A percentile compares a stretch with the other conserved stretches of the same genome.
phyloP scores from a whole-genome alignment of 2,797 vertebrate species.

The Erpetoichthys calabaricus region DNA sequence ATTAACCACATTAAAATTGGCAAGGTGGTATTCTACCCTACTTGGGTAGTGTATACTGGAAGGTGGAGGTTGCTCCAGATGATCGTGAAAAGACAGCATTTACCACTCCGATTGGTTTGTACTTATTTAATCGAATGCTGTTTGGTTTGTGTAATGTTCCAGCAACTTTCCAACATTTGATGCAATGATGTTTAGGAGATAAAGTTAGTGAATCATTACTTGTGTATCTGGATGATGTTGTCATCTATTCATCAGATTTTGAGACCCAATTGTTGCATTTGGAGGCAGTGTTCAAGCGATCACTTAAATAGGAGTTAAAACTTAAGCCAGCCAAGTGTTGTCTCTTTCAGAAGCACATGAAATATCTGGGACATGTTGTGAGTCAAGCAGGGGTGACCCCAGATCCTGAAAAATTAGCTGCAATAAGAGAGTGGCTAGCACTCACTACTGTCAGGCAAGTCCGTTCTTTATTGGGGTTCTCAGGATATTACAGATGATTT shows the following conservation, averaged over 20 bases:
- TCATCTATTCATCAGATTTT: background rate
- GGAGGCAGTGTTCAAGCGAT: too few relatives aligned
- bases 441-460: background rate
- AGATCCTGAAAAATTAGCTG: background rate
- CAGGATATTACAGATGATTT: background rate
- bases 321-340: too few relatives aligned
- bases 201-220: background rate
- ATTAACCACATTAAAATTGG: background rate
- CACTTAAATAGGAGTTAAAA: too few relatives aligned
- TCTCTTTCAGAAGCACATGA: too few relatives aligned
- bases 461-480: background rate
- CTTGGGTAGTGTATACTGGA: background rate
- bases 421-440: background rate
- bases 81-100: background rate
- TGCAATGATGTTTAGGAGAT: background rate
- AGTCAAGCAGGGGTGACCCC: background rate
- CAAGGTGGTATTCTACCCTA: background rate
- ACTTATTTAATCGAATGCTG: background rate
- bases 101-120: background rate
- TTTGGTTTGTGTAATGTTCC: background rate
- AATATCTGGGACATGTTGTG: background rate
- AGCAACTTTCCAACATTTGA: background rate
- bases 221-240: too few relatives aligned
- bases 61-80: background rate
- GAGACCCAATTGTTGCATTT: background rate